These are phyloP conservation scores for Cynaeus angustus DNA, from an alignment of 2,888 invertebrate species.

Conservation along the genomic window DNA sequence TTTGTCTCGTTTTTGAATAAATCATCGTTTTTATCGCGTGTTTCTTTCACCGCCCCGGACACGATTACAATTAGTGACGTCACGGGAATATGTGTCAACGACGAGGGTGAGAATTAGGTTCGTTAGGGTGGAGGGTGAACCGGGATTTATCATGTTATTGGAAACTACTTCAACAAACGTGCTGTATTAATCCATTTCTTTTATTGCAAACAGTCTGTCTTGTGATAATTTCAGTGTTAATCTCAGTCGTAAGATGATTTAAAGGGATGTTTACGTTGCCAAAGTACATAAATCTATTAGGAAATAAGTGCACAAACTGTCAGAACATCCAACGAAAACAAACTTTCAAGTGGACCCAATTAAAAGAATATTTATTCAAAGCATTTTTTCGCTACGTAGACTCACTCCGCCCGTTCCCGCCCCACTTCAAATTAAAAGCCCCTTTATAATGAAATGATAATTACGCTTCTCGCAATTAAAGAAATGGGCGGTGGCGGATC, in stretches of 20 bases:
- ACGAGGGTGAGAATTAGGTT: conserved; percentile 64
- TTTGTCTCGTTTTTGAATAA: conserved; percentile 42
- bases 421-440: conserved; percentile 9
- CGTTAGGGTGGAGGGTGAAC: conserved; percentile 59
- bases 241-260: conserved; percentile 37
- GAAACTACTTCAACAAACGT: conserved; percentile 52
- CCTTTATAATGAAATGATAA: conserved; percentile 62
- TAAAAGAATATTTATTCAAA: background rate
- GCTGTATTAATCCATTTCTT: conserved; percentile 19
- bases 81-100: conserved; percentile 63
- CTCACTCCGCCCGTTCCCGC: background rate
- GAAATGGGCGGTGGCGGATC: conserved; percentile 63
- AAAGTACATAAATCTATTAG: conserved; percentile 21
- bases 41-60: conserved; percentile 51
- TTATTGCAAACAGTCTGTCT: background rate
- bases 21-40: conserved; percentile 30
- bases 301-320: background rate
- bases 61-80: conserved; percentile 62
- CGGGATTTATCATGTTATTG: conserved; percentile 60
- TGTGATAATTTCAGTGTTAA: conserved; percentile 22
- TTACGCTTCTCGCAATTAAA: conserved; percentile 60
- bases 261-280: conserved; percentile 34
- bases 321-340: background rate
- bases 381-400: background rate
- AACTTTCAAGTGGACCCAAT: background rate